A percentile compares a stretch with the other conserved stretches of the same genome.
Evolutionary conservation across 2,113 vertebrate genomes (phyloP).

Genomic region (Tyto alba): DNA sequence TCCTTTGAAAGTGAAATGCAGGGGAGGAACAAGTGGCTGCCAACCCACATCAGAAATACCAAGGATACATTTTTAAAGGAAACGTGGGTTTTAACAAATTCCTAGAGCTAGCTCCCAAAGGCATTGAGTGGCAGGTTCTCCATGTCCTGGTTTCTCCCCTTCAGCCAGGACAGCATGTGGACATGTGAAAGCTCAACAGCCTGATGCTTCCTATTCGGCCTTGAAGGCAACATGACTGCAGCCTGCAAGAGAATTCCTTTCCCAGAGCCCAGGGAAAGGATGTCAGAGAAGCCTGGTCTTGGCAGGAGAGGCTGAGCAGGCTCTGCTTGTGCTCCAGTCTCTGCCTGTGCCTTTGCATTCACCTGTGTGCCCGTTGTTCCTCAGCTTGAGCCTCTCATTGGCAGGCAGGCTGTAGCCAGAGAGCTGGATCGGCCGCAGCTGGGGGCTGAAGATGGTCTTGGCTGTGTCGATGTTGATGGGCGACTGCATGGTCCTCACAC

Average conservation of each 20-base stretch:
- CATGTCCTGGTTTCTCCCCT: background rate
- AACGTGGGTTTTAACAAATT: background rate
- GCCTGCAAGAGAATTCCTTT: background rate
- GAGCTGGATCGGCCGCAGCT: slow-evolving; percentile 50
- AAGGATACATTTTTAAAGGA: background rate
- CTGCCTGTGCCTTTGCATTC: background rate
- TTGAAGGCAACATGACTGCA: background rate
- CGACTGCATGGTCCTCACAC: slow-evolving; percentile 56
- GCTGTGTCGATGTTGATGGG: slow-evolving; percentile 65
- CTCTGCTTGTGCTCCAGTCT: background rate
- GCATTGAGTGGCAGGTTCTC: background rate
- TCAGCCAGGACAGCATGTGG: background rate
- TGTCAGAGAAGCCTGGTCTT: background rate
- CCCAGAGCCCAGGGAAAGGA: background rate
- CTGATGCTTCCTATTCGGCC: background rate
- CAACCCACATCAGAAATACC: background rate
- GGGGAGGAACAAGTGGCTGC: background rate
- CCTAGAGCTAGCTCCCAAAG: background rate
- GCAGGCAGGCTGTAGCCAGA: slow-evolving; percentile 59
- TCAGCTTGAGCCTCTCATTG: slow-evolving; percentile 21
- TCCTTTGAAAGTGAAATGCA: background rate
- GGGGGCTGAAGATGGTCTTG: slow-evolving; percentile 11
- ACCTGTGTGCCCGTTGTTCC: slow-evolving; percentile 78
- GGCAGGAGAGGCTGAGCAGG: accelerated
- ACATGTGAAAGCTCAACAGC: background rate